These are phyloP conservation scores for Chloroceryle aenea DNA, from an alignment of 2,113 vertebrate genomes.

Conservation along the genomic window DNA sequence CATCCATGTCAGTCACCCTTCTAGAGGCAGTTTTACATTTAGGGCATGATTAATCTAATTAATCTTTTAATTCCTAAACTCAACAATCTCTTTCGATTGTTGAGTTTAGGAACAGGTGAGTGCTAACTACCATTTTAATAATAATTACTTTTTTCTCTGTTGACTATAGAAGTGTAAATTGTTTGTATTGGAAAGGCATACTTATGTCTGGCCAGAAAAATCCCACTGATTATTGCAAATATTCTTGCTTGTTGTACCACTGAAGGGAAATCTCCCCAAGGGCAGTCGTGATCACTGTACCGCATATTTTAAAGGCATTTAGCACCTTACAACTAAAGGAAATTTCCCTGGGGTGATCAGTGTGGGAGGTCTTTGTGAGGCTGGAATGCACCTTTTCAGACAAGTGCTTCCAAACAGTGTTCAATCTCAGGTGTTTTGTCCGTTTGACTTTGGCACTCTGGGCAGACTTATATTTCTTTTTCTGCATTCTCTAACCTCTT, in stretches of 20 bases:
- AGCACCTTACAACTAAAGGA: neutral
- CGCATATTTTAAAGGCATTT: neutral
- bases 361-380: neutral
- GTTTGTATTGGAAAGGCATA: neutral
- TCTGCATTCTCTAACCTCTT: neutral
- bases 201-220: neutral
- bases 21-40: neutral
- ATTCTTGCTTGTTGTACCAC: neutral
- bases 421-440: neutral
- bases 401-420: neutral
- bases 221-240: neutral
- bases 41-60: neutral
- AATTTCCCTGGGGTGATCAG: neutral
- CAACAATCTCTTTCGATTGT: neutral
- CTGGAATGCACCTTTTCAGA: neutral
- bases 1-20: neutral
- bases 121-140: neutral
- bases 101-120: neutral
- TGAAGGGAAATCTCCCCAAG: neutral
- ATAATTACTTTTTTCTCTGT: neutral
- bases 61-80: no score
- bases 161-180: neutral
- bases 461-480: neutral
- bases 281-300: rapidly evolving
- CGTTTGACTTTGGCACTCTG: neutral